Base-by-base conservation (phyloP, 2,797 vertebrate genomes). In the Pipistrellus kuhlii region DNA sequence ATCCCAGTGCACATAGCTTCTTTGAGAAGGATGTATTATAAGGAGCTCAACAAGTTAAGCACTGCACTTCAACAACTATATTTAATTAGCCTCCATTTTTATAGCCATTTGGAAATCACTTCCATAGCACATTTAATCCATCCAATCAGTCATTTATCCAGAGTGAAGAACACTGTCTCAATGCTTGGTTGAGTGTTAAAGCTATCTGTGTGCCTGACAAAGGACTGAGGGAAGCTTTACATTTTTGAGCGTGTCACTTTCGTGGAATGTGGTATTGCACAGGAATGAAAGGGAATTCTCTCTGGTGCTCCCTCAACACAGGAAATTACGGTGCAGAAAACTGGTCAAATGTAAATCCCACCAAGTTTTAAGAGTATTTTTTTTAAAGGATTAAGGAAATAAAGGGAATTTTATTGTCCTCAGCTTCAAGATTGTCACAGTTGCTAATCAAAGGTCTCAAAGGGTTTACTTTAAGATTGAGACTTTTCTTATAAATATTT, bases 131-230 rank as follows among this genome's bases (percentile, higher is more conserved):
- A 96, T 97, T 96, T 95, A 96, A 96, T 96, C 81, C 73, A 95
- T 46, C 46, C 66, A 92, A 95, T 95, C 96, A 95, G 95, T 97
- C 91, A 96, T 96, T 94, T 94, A 55, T 95, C 76, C 93, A 88
- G 94, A 96, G 77, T 91, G 66, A 53, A 57, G 77, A 95, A 92
- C 84, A 81, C 44, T 87, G 84, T 93, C 64, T 96, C 92, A 94
- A 83, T 96, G 96, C 81, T 91, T 95, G 91, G 95, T 94, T 95
- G 86, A 95, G 46, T 92, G 87, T 96, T 96, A 94, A 94, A 95
- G 77, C 89, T 96, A 87, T 78, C 86, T 96, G 27, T 95, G 77
- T 96, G 94, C 91, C 95, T 96, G 81, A 94, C 85, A 91, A 91
- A 97, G 87, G 18, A 80, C 68, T 93, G 57, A 92, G 93, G 89